Conservation (phyloP, 2,888 invertebrate genomes). For the Campoletis raptor region DNA sequence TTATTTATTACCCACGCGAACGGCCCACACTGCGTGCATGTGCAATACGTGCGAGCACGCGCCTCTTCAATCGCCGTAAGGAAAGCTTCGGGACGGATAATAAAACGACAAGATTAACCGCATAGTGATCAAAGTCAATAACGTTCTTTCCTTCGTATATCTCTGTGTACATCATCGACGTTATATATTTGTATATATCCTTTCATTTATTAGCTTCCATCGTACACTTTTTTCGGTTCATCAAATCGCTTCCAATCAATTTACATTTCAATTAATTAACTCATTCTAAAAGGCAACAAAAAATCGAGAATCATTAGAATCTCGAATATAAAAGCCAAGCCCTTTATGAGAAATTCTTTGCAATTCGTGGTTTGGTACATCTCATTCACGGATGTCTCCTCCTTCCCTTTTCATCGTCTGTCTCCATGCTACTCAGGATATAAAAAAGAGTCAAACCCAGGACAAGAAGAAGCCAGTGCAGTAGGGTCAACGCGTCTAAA, state of each 20-base stretch:
- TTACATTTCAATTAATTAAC: slow-evolving; percentile 50
- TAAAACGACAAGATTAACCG: slow-evolving; percentile 50
- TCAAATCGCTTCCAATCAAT: slow-evolving; percentile 50
- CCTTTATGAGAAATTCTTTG: slow-evolving; percentile 27
- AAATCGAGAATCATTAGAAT: slow-evolving; percentile 8
- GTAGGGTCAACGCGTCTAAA: slow-evolving; percentile 68
- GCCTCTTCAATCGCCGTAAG: slow-evolving; percentile 52
- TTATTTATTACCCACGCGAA: slow-evolving; percentile 77
- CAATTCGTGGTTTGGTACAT: slow-evolving; percentile 20
- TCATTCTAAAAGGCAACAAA: slow-evolving; percentile 8
- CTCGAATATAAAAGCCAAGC: slow-evolving; percentile 3
- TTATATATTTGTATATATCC: slow-evolving; percentile 26
- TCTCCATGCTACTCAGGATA: not conserved
- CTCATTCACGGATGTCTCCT: slow-evolving; percentile 47
- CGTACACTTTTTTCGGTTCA: slow-evolving; percentile 22
- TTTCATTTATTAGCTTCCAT: slow-evolving; percentile 25
- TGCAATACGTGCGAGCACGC: slow-evolving; percentile 65
- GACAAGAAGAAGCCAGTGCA: slow-evolving; percentile 65
- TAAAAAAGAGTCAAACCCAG: slow-evolving; percentile 53
- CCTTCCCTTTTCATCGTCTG: not conserved
- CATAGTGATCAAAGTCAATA: slow-evolving; percentile 61
- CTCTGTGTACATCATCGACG: slow-evolving; percentile 17
- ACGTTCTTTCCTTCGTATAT: slow-evolving; percentile 33
- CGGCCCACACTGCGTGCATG: slow-evolving; percentile 52
- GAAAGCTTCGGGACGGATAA: slow-evolving; percentile 45